Evolutionary conservation across 2,888 invertebrate species (phyloP).

Genomic region (Pantelozetes paolii): DNA sequence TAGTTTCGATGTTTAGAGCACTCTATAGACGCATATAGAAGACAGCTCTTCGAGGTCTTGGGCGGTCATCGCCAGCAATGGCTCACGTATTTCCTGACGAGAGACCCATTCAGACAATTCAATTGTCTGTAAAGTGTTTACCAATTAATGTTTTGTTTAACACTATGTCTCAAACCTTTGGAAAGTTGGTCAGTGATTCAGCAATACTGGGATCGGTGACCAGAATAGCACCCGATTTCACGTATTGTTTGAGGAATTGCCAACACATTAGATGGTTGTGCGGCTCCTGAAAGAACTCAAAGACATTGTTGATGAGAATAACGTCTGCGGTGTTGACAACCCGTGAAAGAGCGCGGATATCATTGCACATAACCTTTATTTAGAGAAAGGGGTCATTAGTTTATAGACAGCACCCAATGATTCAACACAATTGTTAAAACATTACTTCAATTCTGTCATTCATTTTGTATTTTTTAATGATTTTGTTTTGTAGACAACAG

Average conservation of each 20-base stretch:
- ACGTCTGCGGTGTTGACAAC: conserved; percentile 60
- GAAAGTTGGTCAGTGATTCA: conserved; percentile 56
- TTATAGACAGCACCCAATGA: neutral
- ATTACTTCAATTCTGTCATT: conserved; percentile 51
- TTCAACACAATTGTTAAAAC: neutral
- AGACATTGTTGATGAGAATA: conserved; percentile 64
- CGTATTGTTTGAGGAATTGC: conserved; percentile 59
- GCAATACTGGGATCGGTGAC: conserved; percentile 61
- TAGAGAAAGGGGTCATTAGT: conserved; percentile 7
- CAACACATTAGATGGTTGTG: conserved; percentile 62
- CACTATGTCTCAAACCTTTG: neutral
- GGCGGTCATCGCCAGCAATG: neutral
- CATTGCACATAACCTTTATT: conserved; percentile 58
- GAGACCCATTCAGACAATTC: conserved; percentile 16
- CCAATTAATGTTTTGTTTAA: too few relatives aligned
- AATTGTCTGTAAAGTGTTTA: neutral
- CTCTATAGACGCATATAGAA: neutral
- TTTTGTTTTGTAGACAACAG: conserved; percentile 61
- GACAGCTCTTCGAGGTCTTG: neutral
- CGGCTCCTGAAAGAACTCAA: conserved; percentile 64
- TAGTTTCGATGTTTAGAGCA: too few relatives aligned
- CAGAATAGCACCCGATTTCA: conserved; percentile 59
- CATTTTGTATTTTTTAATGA: conserved; percentile 57
- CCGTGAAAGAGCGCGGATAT: conserved; percentile 59
- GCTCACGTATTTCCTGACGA: neutral